phyloP scores from a whole-genome alignment of 2,113 vertebrate species.

The Sander vitreus region DNA sequence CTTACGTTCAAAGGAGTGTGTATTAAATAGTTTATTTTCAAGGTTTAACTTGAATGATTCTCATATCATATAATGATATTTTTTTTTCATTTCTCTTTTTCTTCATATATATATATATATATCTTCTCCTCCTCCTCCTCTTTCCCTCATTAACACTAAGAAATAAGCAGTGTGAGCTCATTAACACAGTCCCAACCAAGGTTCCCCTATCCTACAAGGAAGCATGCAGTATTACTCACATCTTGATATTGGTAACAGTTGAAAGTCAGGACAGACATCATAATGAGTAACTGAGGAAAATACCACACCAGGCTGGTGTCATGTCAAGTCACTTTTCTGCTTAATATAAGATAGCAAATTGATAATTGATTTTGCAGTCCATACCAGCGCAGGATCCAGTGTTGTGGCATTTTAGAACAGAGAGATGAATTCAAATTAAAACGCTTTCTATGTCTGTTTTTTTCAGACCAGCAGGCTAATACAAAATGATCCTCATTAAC shows the following conservation, averaged over 20 bases:
- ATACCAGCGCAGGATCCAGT: not conserved
- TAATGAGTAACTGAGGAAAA: constrained; percentile 16
- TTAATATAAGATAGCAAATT: constrained; percentile 8
- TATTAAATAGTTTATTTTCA: constrained; percentile 83
- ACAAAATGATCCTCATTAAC: constrained; percentile 40
- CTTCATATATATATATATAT: constrained; percentile 50
- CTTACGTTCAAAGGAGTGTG: not conserved
- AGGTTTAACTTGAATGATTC: constrained; percentile 77
- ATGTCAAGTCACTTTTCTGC: constrained; percentile 4
- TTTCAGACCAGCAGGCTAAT: constrained; percentile 24
- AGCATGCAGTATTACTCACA: constrained; percentile 81
- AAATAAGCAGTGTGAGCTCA: constrained; percentile 84
- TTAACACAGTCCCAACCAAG: constrained; percentile 79
- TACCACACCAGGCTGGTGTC: not conserved
- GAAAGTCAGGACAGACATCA: constrained; percentile 13
- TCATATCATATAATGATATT: constrained; percentile 78
- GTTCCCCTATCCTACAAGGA: constrained; percentile 79
- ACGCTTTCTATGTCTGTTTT: not conserved
- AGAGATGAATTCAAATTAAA: constrained; percentile 4
- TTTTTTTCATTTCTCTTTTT: constrained; percentile 65
- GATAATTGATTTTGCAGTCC: constrained; percentile 19
- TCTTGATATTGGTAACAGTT: constrained; percentile 68
- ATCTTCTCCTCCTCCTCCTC: constrained; percentile 47
- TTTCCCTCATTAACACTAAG: constrained; percentile 79
- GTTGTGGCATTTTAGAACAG: not conserved